Conservation (phyloP, 2,888 invertebrate genomes). For the Scaptomyza parva region DNA sequence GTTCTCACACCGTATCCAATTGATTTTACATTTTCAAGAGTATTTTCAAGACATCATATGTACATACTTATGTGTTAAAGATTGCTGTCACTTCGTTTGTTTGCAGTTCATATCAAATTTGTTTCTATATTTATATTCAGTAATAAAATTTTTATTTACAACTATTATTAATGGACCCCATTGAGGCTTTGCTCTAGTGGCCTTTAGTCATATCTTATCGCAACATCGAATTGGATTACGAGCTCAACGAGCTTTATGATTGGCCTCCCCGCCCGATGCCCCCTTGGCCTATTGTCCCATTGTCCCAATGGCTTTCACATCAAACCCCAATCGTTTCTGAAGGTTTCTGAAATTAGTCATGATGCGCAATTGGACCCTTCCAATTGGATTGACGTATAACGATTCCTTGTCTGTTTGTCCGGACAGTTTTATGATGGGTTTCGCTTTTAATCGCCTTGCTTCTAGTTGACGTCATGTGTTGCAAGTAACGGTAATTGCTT, state of each 20-base stretch:
- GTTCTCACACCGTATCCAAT: too few species aligned
- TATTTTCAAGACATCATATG: background rate
- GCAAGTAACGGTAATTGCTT: constrained; percentile 29
- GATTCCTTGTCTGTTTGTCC: too few species aligned
- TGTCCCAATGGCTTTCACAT: background rate
- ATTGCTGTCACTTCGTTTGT: background rate
- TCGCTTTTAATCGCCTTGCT: constrained; percentile 6
- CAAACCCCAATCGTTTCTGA: background rate
- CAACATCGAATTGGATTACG: constrained; percentile 8
- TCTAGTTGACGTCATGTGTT: constrained; percentile 37
- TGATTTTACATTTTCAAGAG: background rate
- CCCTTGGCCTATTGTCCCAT: too few species aligned
- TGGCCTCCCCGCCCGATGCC: too few species aligned
- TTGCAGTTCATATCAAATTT: background rate
- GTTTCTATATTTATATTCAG: background rate
- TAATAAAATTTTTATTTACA: background rate
- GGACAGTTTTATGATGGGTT: too few species aligned
- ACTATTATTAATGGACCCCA: constrained; percentile 8
- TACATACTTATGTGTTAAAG: background rate
- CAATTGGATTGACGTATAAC: constrained; percentile 44
- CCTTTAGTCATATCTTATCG: constrained; percentile 25
- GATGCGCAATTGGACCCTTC: constrained; percentile 12
- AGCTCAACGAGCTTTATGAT: background rate
- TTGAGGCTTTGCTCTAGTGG: constrained; percentile 10
- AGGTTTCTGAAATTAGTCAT: background rate